These are phyloP conservation scores for Achatina immaculata DNA, from an alignment of 1,140 invertebrate genomes.

Conservation along the genomic window DNA sequence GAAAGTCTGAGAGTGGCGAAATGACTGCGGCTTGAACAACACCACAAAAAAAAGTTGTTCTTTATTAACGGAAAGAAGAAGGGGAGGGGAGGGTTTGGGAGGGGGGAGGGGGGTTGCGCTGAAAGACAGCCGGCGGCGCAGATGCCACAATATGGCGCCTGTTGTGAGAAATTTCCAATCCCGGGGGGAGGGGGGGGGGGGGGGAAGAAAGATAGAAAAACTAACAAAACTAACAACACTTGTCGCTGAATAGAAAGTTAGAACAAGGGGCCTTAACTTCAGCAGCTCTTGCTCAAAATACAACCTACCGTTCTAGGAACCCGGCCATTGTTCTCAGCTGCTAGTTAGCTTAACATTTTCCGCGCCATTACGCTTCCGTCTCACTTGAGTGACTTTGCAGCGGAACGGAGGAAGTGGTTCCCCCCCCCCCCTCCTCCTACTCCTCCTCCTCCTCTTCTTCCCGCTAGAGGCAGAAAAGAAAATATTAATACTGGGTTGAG, in stretches of 20 bases:
- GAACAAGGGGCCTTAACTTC: slow-evolving; percentile 14
- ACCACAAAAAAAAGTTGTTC: too few species aligned
- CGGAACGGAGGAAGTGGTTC: slow-evolving; percentile 6
- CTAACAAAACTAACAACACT: neutral
- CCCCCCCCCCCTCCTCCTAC: neutral
- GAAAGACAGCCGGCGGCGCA: neutral
- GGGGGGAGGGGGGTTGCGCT: too few species aligned
- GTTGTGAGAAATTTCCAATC: neutral
- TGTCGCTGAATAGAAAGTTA: neutral
- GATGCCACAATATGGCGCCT: neutral
- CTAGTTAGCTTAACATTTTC: slow-evolving; percentile 35
- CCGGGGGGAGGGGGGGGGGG: too few species aligned
- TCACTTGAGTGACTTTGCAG: slow-evolving; percentile 21
- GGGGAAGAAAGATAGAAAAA: neutral
- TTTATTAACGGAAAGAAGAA: too few species aligned
- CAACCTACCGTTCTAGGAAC: neutral
- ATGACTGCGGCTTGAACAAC: too few species aligned
- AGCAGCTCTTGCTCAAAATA: neutral
- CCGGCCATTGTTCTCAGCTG: neutral
- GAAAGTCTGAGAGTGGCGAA: neutral
- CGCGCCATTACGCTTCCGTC: slow-evolving; percentile 22
- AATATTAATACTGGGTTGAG: too few species aligned
- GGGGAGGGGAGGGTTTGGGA: too few species aligned
- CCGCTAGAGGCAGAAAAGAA: neutral
- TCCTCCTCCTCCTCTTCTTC: neutral